Conservation (phyloP, 2,113 vertebrate species). For the Plotosus lineatus region DNA sequence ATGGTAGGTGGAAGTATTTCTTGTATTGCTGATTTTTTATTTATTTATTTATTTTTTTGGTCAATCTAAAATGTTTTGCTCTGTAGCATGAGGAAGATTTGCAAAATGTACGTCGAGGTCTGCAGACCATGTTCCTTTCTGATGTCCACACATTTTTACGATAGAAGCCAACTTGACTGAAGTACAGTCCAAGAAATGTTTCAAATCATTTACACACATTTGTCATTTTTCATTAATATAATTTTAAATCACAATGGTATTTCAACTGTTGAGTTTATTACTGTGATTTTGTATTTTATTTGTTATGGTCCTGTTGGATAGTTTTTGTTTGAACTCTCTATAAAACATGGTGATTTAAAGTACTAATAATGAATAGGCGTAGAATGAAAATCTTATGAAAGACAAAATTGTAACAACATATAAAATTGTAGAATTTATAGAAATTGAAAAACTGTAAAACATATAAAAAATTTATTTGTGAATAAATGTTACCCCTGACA, state of each 20-base stretch:
- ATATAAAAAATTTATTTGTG: constrained; percentile 38
- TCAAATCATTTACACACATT: constrained; percentile 11
- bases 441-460: too few relatives aligned
- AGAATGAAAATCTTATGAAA: constrained; percentile 13
- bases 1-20: constrained; percentile 66
- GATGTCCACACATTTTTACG: constrained; percentile 60
- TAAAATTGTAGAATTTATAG: constrained; percentile 31
- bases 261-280: constrained; percentile 14
- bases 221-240: constrained; percentile 26
- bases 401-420: constrained; percentile 14
- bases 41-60: not conserved
- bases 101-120: constrained; percentile 67
- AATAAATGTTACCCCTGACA: constrained; percentile 32
- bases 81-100: constrained; percentile 72
- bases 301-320: constrained; percentile 17
- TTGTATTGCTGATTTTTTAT: not conserved
- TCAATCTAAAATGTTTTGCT: not conserved
- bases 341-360: constrained; percentile 47
- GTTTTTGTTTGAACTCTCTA: not conserved
- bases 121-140: constrained; percentile 70
- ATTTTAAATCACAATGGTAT: constrained; percentile 10
- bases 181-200: constrained; percentile 31
- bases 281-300: not conserved
- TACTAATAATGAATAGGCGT: constrained; percentile 44
- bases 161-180: not conserved